Base-by-base conservation (phyloP, 2,888 invertebrate genomes). In the Agapetus fuscipes region DNA sequence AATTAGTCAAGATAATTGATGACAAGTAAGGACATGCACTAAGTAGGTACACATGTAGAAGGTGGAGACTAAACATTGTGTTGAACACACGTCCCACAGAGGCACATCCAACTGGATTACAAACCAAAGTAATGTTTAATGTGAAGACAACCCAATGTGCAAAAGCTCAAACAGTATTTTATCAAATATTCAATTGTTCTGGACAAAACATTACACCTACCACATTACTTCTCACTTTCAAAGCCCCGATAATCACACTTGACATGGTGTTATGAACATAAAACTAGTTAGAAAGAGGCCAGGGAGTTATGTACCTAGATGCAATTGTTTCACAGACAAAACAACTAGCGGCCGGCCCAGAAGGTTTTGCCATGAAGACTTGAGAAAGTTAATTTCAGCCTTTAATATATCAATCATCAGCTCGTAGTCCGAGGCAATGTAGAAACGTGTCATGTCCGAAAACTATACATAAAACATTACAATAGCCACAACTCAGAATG, bases 321-420 rank as follows among this genome's bases (percentile, higher is more conserved):
- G 86, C 62, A 83, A 76, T 67, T 81, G 81, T 76, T 84, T 83
- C 73, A 87, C 76, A 61, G 83, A 82, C 74, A 95, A 80, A 52
- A 91, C 87, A 64, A 95, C 87, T 59, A 93, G 79, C 48, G 98
- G 97, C 56, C 97, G 80, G 56, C 98, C 98, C 60, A 95, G 80
- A 72, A 93, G 88, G 70, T 89, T 89, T 74, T 90, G 90, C 97
- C 97, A 98, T 66, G 90, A 90, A 56, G 88, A 89, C 76, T 96
- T 94, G 74, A 96, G 81, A 78, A 94, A 95, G 76, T 91, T 87
- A 60, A 96, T 86, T 74, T 96, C 94, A 54, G 89, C 88, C 75
- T 91, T 91, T 73, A 94, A 86, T 64, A 88, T 88, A 74, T 97
- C 96, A 62, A 96, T 86, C 83, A 96, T 85, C 71, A 97, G 80